A percentile compares a stretch with the other conserved stretches of the same genome.
Evolutionary conservation across 1,140 invertebrate species (phyloP).

Genomic region (Apis laboriosa): DNA sequence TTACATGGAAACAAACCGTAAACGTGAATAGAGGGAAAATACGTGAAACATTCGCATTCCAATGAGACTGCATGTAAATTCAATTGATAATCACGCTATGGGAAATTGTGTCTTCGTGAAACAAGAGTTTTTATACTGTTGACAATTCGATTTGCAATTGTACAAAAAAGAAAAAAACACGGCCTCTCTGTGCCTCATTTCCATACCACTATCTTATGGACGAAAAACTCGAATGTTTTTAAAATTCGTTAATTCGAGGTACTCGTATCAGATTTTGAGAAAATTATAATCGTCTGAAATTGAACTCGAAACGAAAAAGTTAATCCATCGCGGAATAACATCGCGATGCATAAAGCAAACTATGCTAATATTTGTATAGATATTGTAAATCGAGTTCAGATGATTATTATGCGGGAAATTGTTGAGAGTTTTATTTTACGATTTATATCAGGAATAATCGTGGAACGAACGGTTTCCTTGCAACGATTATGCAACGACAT

Average conservation of each 20-base stretch:
- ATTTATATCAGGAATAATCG: not conserved
- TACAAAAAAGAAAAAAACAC: not conserved
- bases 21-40: slow-evolving; percentile 33
- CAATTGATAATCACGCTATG: slow-evolving; percentile 35
- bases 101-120: not conserved
- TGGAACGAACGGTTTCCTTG: no score
- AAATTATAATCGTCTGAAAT: not conserved
- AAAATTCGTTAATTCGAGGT: not conserved
- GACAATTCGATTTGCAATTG: slow-evolving; percentile 25
- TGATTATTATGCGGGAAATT: not conserved
- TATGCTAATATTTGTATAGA: not conserved
- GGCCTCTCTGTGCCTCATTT: not conserved
- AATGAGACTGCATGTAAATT: slow-evolving; percentile 24
- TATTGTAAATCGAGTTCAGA: no score
- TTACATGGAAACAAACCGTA: slow-evolving; percentile 29
- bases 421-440: not conserved
- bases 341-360: not conserved
- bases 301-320: not conserved
- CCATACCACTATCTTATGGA: not conserved
- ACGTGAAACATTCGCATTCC: slow-evolving; percentile 21
- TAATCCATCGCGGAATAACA: not conserved
- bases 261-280: not conserved
- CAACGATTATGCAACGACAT: not conserved
- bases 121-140: slow-evolving; percentile 19
- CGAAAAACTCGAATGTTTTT: not conserved